phyloP scores from a whole-genome alignment of 2,797 vertebrate genomes.

The Clarias platycephalus region DNA sequence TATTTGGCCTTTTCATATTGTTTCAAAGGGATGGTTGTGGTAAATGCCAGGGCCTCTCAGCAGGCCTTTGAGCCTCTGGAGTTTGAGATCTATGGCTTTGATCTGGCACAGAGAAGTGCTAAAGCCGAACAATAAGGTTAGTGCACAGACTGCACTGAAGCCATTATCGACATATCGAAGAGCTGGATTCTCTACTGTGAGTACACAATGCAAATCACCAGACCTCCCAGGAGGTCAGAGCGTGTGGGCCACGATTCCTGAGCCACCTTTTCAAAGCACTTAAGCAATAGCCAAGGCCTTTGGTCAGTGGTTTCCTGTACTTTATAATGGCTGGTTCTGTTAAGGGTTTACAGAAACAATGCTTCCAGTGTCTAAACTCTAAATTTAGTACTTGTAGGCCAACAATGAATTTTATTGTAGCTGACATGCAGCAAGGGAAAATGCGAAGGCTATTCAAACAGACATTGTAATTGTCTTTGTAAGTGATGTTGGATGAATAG shows the following conservation, averaged over 20 bases:
- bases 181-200: constrained; percentile 31
- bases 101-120: constrained; percentile 62
- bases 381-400: constrained; percentile 6
- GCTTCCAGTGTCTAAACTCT: constrained; percentile 1
- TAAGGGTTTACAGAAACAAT: constrained; percentile 8
- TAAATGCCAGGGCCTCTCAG: constrained; percentile 62
- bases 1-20: constrained; percentile 60
- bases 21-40: constrained; percentile 66
- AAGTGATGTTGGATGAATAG: not conserved
- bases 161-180: constrained; percentile 55
- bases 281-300: constrained; percentile 25
- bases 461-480: not conserved
- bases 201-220: constrained; percentile 58
- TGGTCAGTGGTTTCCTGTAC: constrained; percentile 15
- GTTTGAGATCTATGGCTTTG: constrained; percentile 66
- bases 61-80: constrained; percentile 49
- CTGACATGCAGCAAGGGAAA: not conserved
- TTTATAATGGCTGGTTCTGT: not conserved
- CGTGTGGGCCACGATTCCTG: constrained; percentile 33
- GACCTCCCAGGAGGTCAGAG: constrained; percentile 36
- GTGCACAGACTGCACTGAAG: constrained; percentile 44
- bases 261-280: constrained; percentile 8
- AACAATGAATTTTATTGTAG: constrained; percentile 3
- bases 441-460: constrained; percentile 12
- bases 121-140: constrained; percentile 58